Conservation (phyloP, 1,140 invertebrate species). For the Ceratosolen fusciceps region DNA sequence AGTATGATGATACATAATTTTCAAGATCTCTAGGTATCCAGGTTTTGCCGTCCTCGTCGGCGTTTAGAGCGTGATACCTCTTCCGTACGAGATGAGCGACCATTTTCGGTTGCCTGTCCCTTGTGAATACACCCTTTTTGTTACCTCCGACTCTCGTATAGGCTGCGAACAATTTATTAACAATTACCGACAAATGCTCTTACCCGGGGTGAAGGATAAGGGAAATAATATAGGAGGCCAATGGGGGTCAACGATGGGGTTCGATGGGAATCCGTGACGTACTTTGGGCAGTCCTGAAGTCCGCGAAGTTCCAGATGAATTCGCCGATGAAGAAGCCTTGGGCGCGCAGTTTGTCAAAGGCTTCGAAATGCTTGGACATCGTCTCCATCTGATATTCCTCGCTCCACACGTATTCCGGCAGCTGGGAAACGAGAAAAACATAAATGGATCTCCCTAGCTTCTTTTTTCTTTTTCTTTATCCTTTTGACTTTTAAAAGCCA, state of each 20-base stretch:
- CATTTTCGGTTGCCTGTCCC: conserved; percentile 88
- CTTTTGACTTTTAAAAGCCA: neutral
- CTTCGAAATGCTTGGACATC: conserved; percentile 88
- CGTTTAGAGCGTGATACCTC: conserved; percentile 80
- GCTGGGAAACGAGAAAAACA: conserved; percentile 67
- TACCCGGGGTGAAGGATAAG: too few species aligned
- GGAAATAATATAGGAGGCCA: too few species aligned
- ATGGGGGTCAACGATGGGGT: too few species aligned
- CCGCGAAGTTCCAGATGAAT: conserved; percentile 98
- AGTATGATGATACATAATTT: conserved; percentile 61
- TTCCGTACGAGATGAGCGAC: conserved; percentile 84
- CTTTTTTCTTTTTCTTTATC: neutral
- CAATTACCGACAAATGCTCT: too few species aligned
- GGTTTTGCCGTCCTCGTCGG: conserved; percentile 72
- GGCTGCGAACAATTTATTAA: conserved; percentile 64
- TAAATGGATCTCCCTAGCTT: neutral
- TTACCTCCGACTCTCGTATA: conserved; percentile 87
- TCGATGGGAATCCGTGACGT: too few species aligned
- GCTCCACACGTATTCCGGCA: conserved; percentile 89
- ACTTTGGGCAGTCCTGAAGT: conserved; percentile 86
- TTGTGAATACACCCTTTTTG: conserved; percentile 92
- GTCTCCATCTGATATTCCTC: conserved; percentile 94
- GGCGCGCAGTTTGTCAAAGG: conserved; percentile 87
- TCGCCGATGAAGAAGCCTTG: conserved; percentile 92
- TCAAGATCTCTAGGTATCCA: conserved; percentile 69